phyloP scores from a whole-genome alignment of 2,113 vertebrate genomes.

The Labeo catla region DNA sequence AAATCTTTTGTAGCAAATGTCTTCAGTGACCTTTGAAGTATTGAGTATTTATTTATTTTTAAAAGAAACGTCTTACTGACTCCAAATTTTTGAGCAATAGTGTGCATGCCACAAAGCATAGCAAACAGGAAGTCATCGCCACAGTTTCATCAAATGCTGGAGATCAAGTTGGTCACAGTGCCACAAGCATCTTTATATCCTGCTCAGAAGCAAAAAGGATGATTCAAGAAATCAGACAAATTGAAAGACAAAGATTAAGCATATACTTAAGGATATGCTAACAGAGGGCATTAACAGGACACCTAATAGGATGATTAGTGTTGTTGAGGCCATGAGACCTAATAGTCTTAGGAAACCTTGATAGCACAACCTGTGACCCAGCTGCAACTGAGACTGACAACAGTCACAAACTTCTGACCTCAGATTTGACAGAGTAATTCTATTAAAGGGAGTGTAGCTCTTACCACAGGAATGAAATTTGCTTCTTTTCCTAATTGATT shows the following conservation, averaged over 20 bases:
- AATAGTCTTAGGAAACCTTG: constrained; percentile 13
- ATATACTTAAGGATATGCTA: neutral
- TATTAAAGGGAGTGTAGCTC: neutral
- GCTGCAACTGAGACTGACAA: neutral
- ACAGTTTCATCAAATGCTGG: neutral
- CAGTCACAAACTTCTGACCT: neutral
- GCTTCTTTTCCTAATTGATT: constrained; percentile 28
- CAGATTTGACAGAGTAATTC: constrained; percentile 17
- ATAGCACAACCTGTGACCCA: neutral
- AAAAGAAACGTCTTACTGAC: neutral
- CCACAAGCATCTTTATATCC: neutral
- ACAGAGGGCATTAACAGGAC: neutral
- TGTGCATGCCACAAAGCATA: neutral
- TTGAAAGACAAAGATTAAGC: neutral
- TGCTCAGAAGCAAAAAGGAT: neutral
- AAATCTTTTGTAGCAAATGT: neutral
- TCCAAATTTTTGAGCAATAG: neutral
- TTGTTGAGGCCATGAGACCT: neutral
- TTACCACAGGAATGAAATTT: neutral
- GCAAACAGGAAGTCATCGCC: neutral
- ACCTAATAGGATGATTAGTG: constrained; percentile 14
- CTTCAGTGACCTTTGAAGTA: neutral
- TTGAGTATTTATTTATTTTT: neutral
- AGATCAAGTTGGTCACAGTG: neutral
- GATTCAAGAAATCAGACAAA: neutral